These are phyloP conservation scores for Ischnus inquisitorius DNA, from an alignment of 2,888 invertebrate species.

Conservation along the genomic window DNA sequence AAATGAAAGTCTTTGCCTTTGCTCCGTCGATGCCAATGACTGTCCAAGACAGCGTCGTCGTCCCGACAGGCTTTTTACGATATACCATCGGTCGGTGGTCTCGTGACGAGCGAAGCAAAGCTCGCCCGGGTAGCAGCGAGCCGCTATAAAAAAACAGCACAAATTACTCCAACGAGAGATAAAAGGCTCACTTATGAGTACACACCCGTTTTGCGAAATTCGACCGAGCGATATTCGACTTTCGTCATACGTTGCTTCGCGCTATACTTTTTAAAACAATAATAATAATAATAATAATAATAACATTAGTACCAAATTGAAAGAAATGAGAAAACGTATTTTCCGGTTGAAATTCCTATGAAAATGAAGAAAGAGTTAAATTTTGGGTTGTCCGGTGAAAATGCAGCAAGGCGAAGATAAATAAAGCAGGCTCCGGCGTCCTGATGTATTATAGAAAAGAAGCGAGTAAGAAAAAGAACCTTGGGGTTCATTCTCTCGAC, in stretches of 20 bases:
- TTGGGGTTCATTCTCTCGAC: slow-evolving; percentile 19
- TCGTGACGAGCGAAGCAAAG: neutral
- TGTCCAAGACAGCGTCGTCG: neutral
- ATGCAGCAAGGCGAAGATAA: slow-evolving; percentile 60
- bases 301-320: no score
- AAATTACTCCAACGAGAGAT: neutral
- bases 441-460: neutral
- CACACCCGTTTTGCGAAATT: no score
- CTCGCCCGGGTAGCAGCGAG: neutral
- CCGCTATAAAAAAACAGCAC: neutral
- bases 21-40: slow-evolving; percentile 35
- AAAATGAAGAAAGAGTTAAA: slow-evolving; percentile 14
- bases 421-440: slow-evolving; percentile 53
- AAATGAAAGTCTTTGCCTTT: neutral
- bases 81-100: slow-evolving; percentile 41
- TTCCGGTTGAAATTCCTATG: neutral
- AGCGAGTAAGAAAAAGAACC: slow-evolving; percentile 27
- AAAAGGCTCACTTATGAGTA: neutral
- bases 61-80: neutral
- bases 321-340: no score
- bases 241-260: no score
- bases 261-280: no score
- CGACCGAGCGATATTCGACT: no score
- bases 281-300: no score
- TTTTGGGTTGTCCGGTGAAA: slow-evolving; percentile 46